phyloP scores from a whole-genome alignment of 92 coral and sea anemone genomes.

The Zoanthus solanderi region DNA sequence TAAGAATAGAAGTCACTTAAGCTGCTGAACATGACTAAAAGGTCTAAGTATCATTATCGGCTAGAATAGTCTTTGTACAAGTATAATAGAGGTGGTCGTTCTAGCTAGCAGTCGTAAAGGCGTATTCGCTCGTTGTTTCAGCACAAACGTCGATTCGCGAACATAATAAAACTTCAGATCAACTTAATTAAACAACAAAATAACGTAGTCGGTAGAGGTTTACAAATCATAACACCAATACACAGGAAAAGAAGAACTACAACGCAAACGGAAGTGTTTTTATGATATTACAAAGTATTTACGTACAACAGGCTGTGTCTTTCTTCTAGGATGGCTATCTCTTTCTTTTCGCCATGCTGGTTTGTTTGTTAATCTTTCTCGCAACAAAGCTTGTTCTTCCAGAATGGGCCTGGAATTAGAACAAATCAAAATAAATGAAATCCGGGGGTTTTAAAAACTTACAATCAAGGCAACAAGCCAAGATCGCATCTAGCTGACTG shows the following conservation, averaged over 20 bases:
- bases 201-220: neutral
- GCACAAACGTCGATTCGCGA: neutral
- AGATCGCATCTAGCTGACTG: neutral
- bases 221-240: neutral
- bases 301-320: conserved; percentile 92
- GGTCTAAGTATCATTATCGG: neutral
- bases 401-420: conserved; percentile 81
- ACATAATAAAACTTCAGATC: neutral
- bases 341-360: conserved; percentile 95
- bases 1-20: conserved; percentile 1
- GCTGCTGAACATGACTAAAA: neutral
- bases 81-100: no score
- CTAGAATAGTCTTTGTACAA: no score
- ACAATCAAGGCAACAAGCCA: neutral
- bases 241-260: neutral
- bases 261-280: conserved; percentile 20
- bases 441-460: neutral
- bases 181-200: neutral
- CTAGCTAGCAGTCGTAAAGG: neutral
- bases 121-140: neutral
- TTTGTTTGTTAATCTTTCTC: conserved; percentile 79
- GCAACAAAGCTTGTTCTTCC: conserved; percentile 95
- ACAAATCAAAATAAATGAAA: neutral
- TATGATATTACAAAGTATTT: neutral
- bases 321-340: conserved; percentile 67